phyloP scores from a whole-genome alignment of 2,888 invertebrate genomes.

The Drosophila eohydei region DNA sequence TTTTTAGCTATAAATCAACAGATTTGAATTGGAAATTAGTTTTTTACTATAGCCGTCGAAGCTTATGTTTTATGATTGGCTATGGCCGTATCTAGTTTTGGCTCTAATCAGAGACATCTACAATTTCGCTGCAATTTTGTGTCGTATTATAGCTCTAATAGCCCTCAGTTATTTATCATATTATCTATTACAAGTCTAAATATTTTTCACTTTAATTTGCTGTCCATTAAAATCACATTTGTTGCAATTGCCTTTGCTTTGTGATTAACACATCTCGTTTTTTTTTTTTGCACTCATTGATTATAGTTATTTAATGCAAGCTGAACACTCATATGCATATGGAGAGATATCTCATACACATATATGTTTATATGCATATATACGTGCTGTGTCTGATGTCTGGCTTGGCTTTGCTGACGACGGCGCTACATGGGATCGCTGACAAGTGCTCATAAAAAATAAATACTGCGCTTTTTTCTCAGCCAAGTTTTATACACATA shows the following conservation, averaged over 20 bases:
- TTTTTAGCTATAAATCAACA: not conserved
- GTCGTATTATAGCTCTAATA: not conserved
- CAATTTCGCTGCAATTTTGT: not conserved
- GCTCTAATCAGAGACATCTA: not conserved
- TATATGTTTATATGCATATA: not conserved
- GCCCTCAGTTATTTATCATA: conserved; percentile 4
- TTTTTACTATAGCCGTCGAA: not conserved
- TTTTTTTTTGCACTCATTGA: conserved; percentile 1
- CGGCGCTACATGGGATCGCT: conserved; percentile 69
- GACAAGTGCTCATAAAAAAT: conserved; percentile 77
- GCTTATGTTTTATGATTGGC: not conserved
- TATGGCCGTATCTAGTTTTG: not conserved
- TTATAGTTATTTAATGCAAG: conserved; percentile 12
- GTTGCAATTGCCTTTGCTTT: conserved; percentile 9
- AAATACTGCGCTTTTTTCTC: conserved; percentile 62
- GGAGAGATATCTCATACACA: not conserved
- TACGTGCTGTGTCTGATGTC: conserved; percentile 5
- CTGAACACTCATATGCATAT: not conserved
- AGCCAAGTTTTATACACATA: conserved; percentile 18
- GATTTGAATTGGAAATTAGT: not conserved
- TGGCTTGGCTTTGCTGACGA: conserved; percentile 26
- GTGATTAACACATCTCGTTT: conserved; percentile 4
- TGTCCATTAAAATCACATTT: conserved; percentile 11
- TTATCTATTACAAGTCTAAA: conserved; percentile 4
- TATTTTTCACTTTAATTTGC: conserved; percentile 4